These are phyloP conservation scores for Tiliqua scincoides DNA, from an alignment of 2,113 vertebrate species.

Conservation along the genomic window DNA sequence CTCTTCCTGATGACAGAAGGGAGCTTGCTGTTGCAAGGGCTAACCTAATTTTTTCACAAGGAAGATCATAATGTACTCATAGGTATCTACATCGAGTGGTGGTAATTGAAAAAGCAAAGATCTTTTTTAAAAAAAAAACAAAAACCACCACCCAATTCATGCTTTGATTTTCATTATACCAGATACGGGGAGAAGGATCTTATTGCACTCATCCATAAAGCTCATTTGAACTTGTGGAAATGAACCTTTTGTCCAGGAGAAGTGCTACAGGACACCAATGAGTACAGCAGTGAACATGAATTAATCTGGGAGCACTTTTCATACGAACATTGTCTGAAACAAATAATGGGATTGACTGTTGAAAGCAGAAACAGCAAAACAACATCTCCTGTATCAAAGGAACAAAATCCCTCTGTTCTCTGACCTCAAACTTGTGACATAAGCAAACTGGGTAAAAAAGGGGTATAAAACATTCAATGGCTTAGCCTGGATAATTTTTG, in stretches of 20 bases:
- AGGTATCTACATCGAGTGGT: too few relatives aligned
- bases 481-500: conserved; percentile 40
- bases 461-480: conserved; percentile 15
- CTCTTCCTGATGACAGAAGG: too few relatives aligned
- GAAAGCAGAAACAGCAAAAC: conserved; percentile 48
- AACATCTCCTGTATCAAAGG: conserved; percentile 61
- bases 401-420: conserved; percentile 64
- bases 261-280: conserved; percentile 58
- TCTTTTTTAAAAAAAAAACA: not conserved
- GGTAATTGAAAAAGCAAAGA: conserved; percentile 50
- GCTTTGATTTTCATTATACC: conserved; percentile 49
- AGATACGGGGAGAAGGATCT: conserved; percentile 53
- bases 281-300: conserved; percentile 48
- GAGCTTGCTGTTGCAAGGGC: too few relatives aligned
- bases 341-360: conserved; percentile 58
- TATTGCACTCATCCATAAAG: conserved; percentile 64
- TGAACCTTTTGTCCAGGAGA: conserved; percentile 58
- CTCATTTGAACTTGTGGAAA: conserved; percentile 64
- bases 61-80: too few relatives aligned
- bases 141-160: conserved; percentile 29
- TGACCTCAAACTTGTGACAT: conserved; percentile 56
- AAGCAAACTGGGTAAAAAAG: conserved; percentile 40
- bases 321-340: conserved; percentile 59
- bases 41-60: too few relatives aligned
- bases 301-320: conserved; percentile 56